Evolutionary conservation across 2,113 vertebrate genomes (phyloP).

Genomic region (Stigmatopora nigra): DNA sequence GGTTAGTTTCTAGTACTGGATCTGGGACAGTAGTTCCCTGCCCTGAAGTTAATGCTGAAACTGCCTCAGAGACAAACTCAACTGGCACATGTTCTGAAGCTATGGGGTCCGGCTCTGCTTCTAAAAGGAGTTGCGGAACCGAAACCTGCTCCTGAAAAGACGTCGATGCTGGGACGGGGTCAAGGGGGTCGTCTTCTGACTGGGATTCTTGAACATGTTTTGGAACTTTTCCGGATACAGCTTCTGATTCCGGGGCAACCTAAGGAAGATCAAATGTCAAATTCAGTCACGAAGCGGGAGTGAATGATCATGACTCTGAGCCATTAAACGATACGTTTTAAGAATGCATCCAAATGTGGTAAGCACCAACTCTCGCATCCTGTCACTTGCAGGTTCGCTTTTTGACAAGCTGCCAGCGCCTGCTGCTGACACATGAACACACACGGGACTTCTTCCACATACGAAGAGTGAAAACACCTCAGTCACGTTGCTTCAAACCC

Average conservation of each 20-base stretch:
- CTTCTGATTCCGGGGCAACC: neutral
- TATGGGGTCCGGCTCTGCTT: slow-evolving; percentile 3
- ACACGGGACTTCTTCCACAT: neutral
- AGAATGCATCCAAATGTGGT: neutral
- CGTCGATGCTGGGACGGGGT: neutral
- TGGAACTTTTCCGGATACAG: neutral
- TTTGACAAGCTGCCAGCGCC: slow-evolving; percentile 15
- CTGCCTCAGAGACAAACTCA: neutral
- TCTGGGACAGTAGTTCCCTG: slow-evolving; percentile 4
- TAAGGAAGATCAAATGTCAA: slow-evolving; percentile 11
- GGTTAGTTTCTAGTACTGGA: slow-evolving; percentile 4
- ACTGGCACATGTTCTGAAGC: neutral
- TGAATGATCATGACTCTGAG: no score
- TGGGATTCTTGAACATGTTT: slow-evolving; percentile 4
- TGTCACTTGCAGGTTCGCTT: slow-evolving; percentile 50
- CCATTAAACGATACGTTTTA: no score
- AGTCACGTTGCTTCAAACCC: neutral
- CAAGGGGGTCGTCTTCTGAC: neutral
- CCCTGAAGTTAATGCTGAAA: neutral
- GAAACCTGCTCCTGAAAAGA: slow-evolving; percentile 5
- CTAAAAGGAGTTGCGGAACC: slow-evolving; percentile 1
- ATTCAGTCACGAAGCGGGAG: neutral
- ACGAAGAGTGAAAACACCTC: neutral
- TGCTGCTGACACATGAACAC: slow-evolving; percentile 45
- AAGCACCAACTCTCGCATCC: neutral